These are phyloP conservation scores for Mola mola DNA, from an alignment of 2,113 vertebrate species.

Conservation along the genomic window DNA sequence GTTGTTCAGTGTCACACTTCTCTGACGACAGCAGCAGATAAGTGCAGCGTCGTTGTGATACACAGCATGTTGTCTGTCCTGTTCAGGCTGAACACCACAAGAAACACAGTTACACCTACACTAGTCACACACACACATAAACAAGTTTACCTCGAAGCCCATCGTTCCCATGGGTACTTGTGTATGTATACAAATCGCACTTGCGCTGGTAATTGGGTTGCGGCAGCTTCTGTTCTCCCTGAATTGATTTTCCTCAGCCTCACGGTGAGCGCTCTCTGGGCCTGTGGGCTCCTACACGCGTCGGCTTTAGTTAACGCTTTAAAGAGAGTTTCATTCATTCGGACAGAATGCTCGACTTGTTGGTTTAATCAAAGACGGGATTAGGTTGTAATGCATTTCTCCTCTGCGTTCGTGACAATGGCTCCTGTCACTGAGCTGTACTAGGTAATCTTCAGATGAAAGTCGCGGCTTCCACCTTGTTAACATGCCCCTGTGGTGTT, in stretches of 20 bases:
- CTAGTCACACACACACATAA: not conserved
- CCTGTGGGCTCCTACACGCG: not conserved
- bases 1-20: too few species aligned
- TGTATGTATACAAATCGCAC: slow-evolving; percentile 25
- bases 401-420: too few species aligned
- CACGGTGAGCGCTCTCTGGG: not conserved
- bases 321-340: not conserved
- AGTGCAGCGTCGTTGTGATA: too few species aligned
- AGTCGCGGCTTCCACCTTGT: too few species aligned
- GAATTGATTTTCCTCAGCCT: slow-evolving; percentile 26
- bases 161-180: slow-evolving; percentile 1
- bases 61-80: not conserved
- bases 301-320: slow-evolving; percentile 5
- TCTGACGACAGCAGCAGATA: too few species aligned
- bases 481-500: too few species aligned
- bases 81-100: not conserved
- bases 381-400: too few species aligned
- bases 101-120: not conserved
- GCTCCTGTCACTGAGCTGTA: too few species aligned
- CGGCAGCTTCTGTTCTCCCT: slow-evolving; percentile 3
- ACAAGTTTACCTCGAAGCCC: slow-evolving; percentile 7
- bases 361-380: slow-evolving; percentile 39
- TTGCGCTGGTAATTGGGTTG: slow-evolving; percentile 8
- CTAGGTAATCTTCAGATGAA: too few species aligned
- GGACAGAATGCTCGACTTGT: slow-evolving; percentile 7